phyloP scores from a whole-genome alignment of 2,113 vertebrate species.

The Myotis davidii region DNA sequence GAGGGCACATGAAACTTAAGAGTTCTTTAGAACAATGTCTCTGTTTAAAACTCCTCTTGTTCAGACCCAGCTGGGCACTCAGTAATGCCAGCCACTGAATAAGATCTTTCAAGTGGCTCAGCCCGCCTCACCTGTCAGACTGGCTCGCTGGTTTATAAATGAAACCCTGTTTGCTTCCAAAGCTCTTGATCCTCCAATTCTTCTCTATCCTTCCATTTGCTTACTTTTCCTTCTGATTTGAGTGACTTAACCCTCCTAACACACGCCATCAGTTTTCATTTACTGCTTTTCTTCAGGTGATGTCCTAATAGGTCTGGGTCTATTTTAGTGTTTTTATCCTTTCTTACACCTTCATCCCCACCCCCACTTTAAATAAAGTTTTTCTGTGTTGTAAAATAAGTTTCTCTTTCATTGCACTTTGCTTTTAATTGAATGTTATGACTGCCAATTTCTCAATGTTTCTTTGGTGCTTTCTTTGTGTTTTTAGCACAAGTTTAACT shows the following conservation, averaged over 20 bases:
- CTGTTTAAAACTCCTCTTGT: conserved; percentile 75
- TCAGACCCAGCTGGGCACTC: conserved; percentile 70
- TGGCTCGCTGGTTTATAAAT: conserved; percentile 71
- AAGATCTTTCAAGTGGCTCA: conserved; percentile 76
- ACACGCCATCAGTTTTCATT: conserved; percentile 54
- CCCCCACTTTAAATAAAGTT: neutral
- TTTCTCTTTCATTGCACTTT: conserved; percentile 16
- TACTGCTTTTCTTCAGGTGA: conserved; percentile 74
- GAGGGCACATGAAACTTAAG: conserved; percentile 71
- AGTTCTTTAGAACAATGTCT: conserved; percentile 72
- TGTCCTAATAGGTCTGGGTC: conserved; percentile 57
- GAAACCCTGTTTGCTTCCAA: conserved; percentile 46
- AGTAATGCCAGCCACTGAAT: conserved; percentile 76
- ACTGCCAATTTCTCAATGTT: neutral
- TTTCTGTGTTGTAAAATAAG: neutral
- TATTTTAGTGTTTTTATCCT: conserved; percentile 54
- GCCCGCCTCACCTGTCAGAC: conserved; percentile 76
- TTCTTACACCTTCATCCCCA: conserved; percentile 13
- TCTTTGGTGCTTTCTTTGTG: conserved; percentile 47
- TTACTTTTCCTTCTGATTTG: neutral
- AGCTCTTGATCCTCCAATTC: conserved; percentile 57
- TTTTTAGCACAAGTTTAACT: neutral
- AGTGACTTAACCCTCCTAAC: neutral
- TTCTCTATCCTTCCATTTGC: conserved; percentile 62
- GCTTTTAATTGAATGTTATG: neutral